Evolutionary conservation across 2,113 vertebrate genomes (phyloP).

Genomic region (Acrocephalus arundinaceus): DNA sequence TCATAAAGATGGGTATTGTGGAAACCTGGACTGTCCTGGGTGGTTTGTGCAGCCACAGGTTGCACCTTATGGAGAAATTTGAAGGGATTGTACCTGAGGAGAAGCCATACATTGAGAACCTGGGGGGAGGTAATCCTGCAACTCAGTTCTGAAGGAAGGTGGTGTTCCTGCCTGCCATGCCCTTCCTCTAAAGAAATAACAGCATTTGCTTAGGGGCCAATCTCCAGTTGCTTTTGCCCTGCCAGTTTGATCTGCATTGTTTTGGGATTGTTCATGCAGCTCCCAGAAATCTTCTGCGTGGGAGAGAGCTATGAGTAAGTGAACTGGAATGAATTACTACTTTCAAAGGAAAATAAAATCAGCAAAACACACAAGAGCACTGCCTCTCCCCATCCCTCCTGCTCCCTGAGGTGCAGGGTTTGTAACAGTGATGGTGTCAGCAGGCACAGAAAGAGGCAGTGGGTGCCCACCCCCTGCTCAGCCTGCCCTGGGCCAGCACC

Average conservation of each 20-base stretch:
- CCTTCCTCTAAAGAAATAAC: background rate
- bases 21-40: background rate
- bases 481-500: background rate
- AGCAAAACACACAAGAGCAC: background rate
- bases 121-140: background rate
- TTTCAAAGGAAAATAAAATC: constrained; percentile 13
- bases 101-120: background rate
- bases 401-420: background rate
- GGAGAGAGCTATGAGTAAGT: constrained; percentile 9
- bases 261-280: background rate
- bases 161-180: background rate
- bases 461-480: background rate
- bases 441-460: background rate
- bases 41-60: background rate
- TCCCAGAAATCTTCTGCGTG: background rate
- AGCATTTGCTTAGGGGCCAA: background rate
- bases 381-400: background rate
- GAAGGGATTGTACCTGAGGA: background rate
- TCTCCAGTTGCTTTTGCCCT: background rate
- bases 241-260: background rate
- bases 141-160: background rate
- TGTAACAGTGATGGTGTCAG: background rate
- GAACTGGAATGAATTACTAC: constrained; percentile 2
- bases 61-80: background rate
- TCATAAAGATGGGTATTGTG: background rate